Base-by-base conservation (phyloP, 2,888 invertebrate genomes). In the Pandemis corylana region DNA sequence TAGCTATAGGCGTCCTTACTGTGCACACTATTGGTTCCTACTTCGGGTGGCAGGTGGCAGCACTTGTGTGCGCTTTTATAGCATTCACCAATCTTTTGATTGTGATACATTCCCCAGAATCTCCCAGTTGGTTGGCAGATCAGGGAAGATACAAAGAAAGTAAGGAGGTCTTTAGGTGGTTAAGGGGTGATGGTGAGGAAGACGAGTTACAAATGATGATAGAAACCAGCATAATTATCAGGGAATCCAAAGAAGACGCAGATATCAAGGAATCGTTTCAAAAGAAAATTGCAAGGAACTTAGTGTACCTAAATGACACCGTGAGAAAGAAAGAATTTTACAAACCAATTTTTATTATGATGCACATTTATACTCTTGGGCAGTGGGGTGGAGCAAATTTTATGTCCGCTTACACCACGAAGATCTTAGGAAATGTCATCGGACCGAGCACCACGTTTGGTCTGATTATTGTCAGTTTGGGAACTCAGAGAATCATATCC, bases 1-100 rank as follows among this genome's bases (percentile, higher is more conserved):
- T 96, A 63, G 94, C 96, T 0, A 78, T 93, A 36, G 96, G 96
- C 2, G 95, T 96, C 51, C 90, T 96, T 13, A 81, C 95, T 10
- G 93, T 95, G 3, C 96, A 96, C 79, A 83, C 94, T 0, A 81
- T 96, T 0, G 96, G 96, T 0, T 95, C 95, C 0, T 90, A 95
- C 78, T 80, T 95, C 0, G 85, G 89, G 59, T 96, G 96, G 96
- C 89, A 94, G 80, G 84, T 85, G 13, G 94, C 95, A 0, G 95
- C 95, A 0, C 81, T 94, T 0, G 82, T 95, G 36, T 93, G 93
- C 76, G 87, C 91, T 0, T 77, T 86, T 20, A 87, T 95, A 44
- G 91, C 95, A 0, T 81, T 95, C 62, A 81, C 90, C 7, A 92
- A 95, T 44, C 84, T 96, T 12, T 74, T 87, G 13, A 87, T 91